phyloP scores from a whole-genome alignment of 2,113 vertebrate genomes.

The Zapus hudsonius region DNA sequence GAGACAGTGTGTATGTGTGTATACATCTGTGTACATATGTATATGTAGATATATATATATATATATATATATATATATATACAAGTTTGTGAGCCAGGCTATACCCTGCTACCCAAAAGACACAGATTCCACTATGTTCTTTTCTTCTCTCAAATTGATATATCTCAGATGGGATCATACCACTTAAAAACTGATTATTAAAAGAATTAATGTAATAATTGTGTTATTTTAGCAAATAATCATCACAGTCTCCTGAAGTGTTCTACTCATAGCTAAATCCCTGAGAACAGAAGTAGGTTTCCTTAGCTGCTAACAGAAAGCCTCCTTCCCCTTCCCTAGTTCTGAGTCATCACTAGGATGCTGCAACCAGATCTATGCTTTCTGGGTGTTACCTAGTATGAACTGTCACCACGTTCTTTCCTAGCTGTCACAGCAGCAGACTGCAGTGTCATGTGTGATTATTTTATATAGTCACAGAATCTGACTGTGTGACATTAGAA shows the following conservation, averaged over 20 bases:
- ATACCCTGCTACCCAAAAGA: not conserved
- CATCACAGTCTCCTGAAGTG: not conserved
- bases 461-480: slow-evolving; percentile 15
- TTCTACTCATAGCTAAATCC: not conserved
- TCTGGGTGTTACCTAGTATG: accelerated
- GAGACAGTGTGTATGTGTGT: not conserved
- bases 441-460: not conserved
- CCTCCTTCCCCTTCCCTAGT: not conserved
- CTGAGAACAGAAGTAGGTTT: not conserved
- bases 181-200: not conserved
- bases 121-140: not conserved
- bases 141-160: not conserved
- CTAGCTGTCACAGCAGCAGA: not conserved
- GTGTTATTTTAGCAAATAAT: not conserved
- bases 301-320: not conserved
- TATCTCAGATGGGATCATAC: not conserved
- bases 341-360: not conserved
- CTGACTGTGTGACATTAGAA: not conserved
- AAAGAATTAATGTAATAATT: not conserved
- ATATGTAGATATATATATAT: not conserved
- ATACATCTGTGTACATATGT: too few species aligned
- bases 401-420: not conserved
- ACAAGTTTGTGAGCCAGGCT: too few species aligned
- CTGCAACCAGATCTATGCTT: not conserved
- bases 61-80: not conserved